Base-by-base conservation (phyloP, 2,113 vertebrate genomes). In the Heterocephalus glaber region DNA sequence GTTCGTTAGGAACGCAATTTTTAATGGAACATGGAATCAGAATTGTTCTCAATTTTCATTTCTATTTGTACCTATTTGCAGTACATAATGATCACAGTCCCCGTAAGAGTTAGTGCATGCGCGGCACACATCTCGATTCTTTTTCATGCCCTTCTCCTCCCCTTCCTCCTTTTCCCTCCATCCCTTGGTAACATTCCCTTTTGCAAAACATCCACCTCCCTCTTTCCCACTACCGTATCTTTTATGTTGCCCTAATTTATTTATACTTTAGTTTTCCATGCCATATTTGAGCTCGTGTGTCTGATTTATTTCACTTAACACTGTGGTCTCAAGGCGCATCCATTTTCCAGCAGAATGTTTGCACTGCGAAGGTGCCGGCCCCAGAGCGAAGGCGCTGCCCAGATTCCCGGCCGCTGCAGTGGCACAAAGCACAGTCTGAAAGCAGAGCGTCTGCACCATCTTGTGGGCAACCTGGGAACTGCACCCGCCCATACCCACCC, bases 371-470 rank as follows among this genome's bases (percentile, higher is more conserved):
- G 72, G 28, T 7, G 13, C 72, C 13, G 13, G 26, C 72, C 24
- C 12, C 24, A 17, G 56, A 3, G 17, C 2, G 16, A 17, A 58
- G 56, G 56, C 17, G 4, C 60, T 56, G 16, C 2, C n/a, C 19
- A 7, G 16, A 44, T 28, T 20, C 3, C 35, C 54, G 0, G 30
- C 7, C 10, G 41, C 84, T 4, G 0, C 44, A 9, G 19, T 26
- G 3, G 41, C 0, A 0, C 11, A 4, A 38, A 41, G 20, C 38
- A 22, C 41, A 9, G 5, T 9, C 86, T 7, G 12, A 38, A 41
- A 41, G 68, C 81, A 6, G 95, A 38, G 86, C 61, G 87, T 61
- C 28, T 38, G 5, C 87, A 19, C 96, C 97, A 98, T 90, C 97
- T 90, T 22, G 94, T 97, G 96, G 95, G 16, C 38, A 7, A 5